Evolutionary conservation across 2,797 vertebrate genomes (phyloP), one percentile per base, ranked within the genome.

Genomic region (Enteromius paludinosus): DNA sequence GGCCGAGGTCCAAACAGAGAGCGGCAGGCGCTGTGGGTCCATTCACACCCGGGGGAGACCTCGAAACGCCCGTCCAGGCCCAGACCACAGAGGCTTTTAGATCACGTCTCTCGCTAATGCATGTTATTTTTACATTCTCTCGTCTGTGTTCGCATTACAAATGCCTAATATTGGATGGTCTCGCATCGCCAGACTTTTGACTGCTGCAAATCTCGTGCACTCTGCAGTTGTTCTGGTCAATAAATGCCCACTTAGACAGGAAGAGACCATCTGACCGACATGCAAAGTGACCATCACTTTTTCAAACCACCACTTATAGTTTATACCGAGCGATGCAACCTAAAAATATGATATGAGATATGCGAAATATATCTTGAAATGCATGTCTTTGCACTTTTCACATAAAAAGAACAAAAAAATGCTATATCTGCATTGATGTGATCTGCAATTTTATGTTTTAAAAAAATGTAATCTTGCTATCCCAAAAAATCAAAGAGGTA

Each of bases 181-280:
- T 74, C 14, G 47, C 70, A 54, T 73, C 12, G 30, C 45, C 45
- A 72, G 70, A 54, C 70, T 72, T 52, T 72, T 35, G 47, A 35
- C 70, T 25, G 14, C 49, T 1, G 1, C 64, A 74, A 59, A 74
- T 25, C 72, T 41, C 52, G 5, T 72, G 47, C 70, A 72, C 70
- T 52, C 28, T 20, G 11, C 47, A 14, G 52, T 25, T 41, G 25
- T 38, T 74, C 72, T 74, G 52, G n/a, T 74, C 72, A 74, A 74
- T 74, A 74, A 74, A 74, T 25, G 49, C 33, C 33, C 70, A 73
- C 3, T 73, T 73, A 73, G 70, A 52, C 70, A 14, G 47, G 47
- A 73, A 54, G 28, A 72, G 49, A 54, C 10, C 28, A 30, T 52
- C 47, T 54, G 49, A 74, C 49, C 49, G 20, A 74, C 49, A 56